These are phyloP conservation scores for Rhagonycha fulva DNA, from an alignment of 2,888 invertebrate species.

Conservation along the genomic window DNA sequence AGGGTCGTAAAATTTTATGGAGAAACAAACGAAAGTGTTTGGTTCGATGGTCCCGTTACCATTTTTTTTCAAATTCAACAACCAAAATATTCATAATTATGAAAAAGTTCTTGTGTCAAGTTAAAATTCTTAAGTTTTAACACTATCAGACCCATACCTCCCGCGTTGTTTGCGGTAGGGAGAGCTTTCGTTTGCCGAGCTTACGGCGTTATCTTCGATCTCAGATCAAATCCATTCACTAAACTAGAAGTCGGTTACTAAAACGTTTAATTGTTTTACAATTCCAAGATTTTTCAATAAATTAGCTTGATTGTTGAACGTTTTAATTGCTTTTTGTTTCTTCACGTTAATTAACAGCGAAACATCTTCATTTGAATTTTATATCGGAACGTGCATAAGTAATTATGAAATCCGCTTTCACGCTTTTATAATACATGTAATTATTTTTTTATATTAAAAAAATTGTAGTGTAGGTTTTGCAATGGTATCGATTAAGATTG, in stretches of 20 bases:
- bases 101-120: background rate
- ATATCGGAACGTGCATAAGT: background rate
- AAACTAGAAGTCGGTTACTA: background rate
- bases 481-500: background rate
- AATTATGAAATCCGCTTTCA: background rate
- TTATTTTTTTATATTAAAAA: background rate
- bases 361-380: background rate
- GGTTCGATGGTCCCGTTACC: background rate
- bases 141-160: slow-evolving; percentile 11
- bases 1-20: background rate
- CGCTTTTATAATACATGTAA: background rate
- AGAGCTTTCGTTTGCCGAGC: slow-evolving; percentile 1
- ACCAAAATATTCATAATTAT: background rate
- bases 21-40: background rate
- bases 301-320: background rate
- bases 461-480: background rate
- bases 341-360: background rate
- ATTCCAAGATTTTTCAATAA: background rate
- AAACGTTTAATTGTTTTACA: background rate
- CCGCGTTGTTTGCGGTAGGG: slow-evolving; percentile 7
- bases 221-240: slow-evolving; percentile 7
- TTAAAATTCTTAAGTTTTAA: background rate
- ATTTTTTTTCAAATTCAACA: background rate
- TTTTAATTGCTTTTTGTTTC: background rate
- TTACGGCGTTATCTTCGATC: slow-evolving; percentile 9